Evolutionary conservation across 2,888 invertebrate species (phyloP).

Genomic region (Terebella lapidaria): DNA sequence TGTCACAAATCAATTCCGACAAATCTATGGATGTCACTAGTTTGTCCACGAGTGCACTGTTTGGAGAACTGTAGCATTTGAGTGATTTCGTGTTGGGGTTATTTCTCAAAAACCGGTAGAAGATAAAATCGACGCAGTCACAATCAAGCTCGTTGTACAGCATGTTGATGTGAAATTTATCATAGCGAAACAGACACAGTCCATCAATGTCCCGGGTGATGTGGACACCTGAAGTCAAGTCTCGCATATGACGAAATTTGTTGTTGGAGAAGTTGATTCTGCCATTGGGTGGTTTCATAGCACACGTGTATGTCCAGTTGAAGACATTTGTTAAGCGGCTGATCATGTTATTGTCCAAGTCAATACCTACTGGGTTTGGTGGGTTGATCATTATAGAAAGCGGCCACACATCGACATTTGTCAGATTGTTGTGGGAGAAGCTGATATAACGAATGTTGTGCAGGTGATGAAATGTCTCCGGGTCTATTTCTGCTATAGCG

Average conservation of each 20-base stretch:
- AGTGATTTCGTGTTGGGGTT: neutral
- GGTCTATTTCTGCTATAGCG: neutral
- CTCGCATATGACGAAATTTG: neutral
- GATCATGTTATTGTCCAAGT: neutral
- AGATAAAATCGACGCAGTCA: neutral
- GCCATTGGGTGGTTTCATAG: neutral
- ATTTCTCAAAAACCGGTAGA: neutral
- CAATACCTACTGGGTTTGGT: neutral
- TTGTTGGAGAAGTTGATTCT: neutral
- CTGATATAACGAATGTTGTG: neutral
- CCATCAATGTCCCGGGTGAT: neutral
- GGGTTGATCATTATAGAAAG: neutral
- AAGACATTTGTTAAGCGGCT: neutral
- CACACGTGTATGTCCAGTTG: neutral
- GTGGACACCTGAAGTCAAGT: neutral
- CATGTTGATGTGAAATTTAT: neutral
- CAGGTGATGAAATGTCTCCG: neutral
- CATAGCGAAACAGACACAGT: neutral
- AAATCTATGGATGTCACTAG: neutral
- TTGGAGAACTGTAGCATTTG: neutral
- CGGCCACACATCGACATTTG: neutral
- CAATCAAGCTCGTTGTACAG: neutral
- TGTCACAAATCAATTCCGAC: neutral
- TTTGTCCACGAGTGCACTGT: neutral
- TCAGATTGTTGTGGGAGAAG: neutral